Conservation (phyloP, 2,113 vertebrate species). For the Nerophis lumbriciformis region DNA sequence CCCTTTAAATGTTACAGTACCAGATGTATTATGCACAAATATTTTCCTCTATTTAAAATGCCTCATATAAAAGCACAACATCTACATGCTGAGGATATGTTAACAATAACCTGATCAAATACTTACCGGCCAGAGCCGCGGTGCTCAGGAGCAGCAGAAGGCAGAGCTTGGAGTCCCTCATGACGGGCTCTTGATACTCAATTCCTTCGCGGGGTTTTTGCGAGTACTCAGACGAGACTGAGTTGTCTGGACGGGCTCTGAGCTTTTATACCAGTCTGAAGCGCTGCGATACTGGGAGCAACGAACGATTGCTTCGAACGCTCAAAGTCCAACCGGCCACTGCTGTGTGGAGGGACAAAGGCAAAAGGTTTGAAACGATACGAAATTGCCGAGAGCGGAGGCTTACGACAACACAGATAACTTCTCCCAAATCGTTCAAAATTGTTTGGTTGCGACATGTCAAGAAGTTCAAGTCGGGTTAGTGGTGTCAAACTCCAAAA, state of each 20-base stretch:
- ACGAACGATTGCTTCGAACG: constrained; percentile 31
- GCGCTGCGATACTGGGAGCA: constrained; percentile 27
- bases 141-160: constrained; percentile 65
- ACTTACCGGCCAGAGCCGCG: constrained; percentile 64
- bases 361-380: constrained; percentile 51
- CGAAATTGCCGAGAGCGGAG: constrained; percentile 9
- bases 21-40: too few relatives aligned
- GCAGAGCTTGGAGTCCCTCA: constrained; percentile 72
- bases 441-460: background rate
- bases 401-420: constrained; percentile 24
- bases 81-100: too few relatives aligned
- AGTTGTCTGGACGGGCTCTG: constrained; percentile 9
- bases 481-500: background rate
- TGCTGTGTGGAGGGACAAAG: constrained; percentile 70
- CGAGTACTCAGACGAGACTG: constrained; percentile 66
- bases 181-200: constrained; percentile 65
- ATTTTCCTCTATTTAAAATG: too few relatives aligned
- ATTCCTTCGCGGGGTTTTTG: constrained; percentile 27
- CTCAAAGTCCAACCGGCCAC: constrained; percentile 67
- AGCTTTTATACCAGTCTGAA: constrained; percentile 61
- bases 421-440: constrained; percentile 5
- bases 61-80: too few relatives aligned
- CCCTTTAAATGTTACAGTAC: too few relatives aligned
- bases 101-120: background rate
- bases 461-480: background rate